phyloP scores from a whole-genome alignment of 1,140 invertebrate species.

The Bombyx mori region DNA sequence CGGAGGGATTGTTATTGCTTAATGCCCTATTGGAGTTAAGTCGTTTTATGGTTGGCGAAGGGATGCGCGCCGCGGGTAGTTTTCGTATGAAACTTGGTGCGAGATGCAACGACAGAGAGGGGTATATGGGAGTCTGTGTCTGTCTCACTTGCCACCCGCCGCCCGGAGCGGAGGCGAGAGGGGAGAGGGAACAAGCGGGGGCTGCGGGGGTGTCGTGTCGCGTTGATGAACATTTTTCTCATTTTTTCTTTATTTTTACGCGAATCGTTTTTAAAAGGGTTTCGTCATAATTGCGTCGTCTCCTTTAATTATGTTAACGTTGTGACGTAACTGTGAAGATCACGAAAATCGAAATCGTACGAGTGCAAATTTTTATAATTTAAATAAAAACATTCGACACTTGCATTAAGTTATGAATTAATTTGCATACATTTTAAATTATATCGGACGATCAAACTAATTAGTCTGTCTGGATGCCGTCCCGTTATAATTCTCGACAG shows the following conservation, averaged over 20 bases:
- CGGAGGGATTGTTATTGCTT: slow-evolving; percentile 17
- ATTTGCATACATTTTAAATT: slow-evolving; percentile 9
- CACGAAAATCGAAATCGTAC: no score
- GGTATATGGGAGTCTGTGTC: slow-evolving; percentile 26
- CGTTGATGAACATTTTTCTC: slow-evolving; percentile 71
- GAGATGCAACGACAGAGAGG: slow-evolving; percentile 50
- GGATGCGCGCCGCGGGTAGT: slow-evolving; percentile 63
- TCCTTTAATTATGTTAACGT: slow-evolving; percentile 55
- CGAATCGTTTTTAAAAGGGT: slow-evolving; percentile 70
- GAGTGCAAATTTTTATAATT: no score
- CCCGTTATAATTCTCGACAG: no score
- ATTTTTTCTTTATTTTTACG: slow-evolving; percentile 68
- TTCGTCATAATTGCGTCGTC: slow-evolving; percentile 67
- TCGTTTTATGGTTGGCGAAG: slow-evolving; percentile 20
- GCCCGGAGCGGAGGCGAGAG: slow-evolving; percentile 24
- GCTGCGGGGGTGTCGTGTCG: slow-evolving; percentile 50
- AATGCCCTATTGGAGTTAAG: slow-evolving; percentile 12
- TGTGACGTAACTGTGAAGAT: slow-evolving; percentile 5
- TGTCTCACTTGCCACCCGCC: slow-evolving; percentile 31
- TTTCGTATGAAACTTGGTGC: slow-evolving; percentile 65
- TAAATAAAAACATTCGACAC: no score
- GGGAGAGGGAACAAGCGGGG: slow-evolving; percentile 22
- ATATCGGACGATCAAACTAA: no score
- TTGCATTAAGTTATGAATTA: slow-evolving; percentile 1
- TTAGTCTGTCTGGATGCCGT: no score